Percentiles rank a stretch among this genome's conserved stretches.
Evolutionary conservation across 2,888 invertebrate species (phyloP).

Genomic region (Coelopa pilipes): DNA sequence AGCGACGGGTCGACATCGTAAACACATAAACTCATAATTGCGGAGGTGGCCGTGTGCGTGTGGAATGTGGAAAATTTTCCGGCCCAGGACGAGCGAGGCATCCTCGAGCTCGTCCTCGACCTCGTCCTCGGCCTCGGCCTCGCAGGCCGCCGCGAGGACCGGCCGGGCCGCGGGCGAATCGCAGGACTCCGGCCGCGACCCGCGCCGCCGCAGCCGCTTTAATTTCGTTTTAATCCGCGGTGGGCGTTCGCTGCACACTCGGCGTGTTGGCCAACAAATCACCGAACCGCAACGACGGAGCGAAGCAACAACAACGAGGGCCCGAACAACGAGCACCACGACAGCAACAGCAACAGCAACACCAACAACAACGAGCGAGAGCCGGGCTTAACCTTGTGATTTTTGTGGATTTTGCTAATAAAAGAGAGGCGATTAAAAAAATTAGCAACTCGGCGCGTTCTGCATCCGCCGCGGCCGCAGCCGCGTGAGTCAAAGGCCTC

Average conservation of each 20-base stretch:
- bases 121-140: no score
- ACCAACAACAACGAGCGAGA: conserved; percentile 15
- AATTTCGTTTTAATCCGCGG: conserved; percentile 10
- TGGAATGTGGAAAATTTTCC: background rate
- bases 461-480: conserved; percentile 13
- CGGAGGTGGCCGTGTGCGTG: background rate
- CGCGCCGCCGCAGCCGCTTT: background rate
- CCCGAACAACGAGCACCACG: background rate
- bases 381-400: conserved; percentile 34
- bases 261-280: background rate
- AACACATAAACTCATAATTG: background rate
- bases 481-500: conserved; percentile 32
- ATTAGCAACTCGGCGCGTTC: conserved; percentile 42
- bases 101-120: no score
- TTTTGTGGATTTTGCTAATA: conserved; percentile 42
- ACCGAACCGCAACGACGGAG: background rate
- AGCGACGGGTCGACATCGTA: background rate
- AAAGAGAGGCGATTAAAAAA: conserved; percentile 43
- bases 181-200: conserved; percentile 24
- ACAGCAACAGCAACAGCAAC: background rate
- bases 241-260: background rate
- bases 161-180: background rate
- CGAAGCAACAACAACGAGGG: background rate
- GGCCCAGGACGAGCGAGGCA: no score
- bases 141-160: no score